Percentiles rank a stretch among this genome's conserved stretches.
phyloP scores from a whole-genome alignment of 1,140 invertebrate genomes.

The Euura saliciscinereae region DNA sequence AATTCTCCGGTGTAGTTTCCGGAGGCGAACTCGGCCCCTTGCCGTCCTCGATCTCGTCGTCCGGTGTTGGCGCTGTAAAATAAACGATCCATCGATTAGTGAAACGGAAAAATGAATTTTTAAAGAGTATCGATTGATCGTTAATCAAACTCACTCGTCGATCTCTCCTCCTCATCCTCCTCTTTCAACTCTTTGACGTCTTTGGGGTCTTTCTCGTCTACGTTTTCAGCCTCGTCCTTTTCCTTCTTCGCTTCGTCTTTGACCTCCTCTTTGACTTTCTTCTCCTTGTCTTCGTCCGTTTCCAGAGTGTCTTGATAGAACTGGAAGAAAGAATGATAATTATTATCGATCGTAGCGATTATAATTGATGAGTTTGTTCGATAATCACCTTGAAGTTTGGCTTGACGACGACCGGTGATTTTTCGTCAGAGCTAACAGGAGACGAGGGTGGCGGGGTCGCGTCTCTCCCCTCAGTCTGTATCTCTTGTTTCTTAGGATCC shows the following conservation, averaged over 20 bases:
- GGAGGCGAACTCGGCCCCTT: conserved; percentile 37
- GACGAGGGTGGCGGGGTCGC: conserved; percentile 52
- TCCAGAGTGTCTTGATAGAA: conserved; percentile 93
- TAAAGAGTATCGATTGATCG: neutral
- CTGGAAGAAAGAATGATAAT: conserved; percentile 51
- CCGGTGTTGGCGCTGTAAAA: conserved; percentile 42
- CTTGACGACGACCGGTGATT: conserved; percentile 61
- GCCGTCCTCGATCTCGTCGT: conserved; percentile 36
- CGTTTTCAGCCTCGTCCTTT: conserved; percentile 38
- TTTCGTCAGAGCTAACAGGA: conserved; percentile 57
- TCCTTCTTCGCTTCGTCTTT: conserved; percentile 36
- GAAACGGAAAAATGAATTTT: neutral
- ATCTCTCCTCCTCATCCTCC: conserved; percentile 20
- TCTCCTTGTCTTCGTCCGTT: conserved; percentile 65
- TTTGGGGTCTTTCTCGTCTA: conserved; percentile 31
- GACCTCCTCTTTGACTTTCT: conserved; percentile 54
- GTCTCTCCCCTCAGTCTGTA: conserved; percentile 47
- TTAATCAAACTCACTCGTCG: conserved; percentile 37
- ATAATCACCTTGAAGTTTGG: conserved; percentile 60
- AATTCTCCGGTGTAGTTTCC: conserved; percentile 29
- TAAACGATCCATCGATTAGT: conserved; percentile 8
- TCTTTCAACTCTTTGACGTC: conserved; percentile 19
- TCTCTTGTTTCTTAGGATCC: conserved; percentile 60
- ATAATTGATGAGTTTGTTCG: neutral
- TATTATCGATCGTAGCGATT: conserved; percentile 4